Percentiles rank a stretch among this genome's conserved stretches.
Conservation (phyloP, 2,888 invertebrate genomes). For the Busseola fusca region DNA sequence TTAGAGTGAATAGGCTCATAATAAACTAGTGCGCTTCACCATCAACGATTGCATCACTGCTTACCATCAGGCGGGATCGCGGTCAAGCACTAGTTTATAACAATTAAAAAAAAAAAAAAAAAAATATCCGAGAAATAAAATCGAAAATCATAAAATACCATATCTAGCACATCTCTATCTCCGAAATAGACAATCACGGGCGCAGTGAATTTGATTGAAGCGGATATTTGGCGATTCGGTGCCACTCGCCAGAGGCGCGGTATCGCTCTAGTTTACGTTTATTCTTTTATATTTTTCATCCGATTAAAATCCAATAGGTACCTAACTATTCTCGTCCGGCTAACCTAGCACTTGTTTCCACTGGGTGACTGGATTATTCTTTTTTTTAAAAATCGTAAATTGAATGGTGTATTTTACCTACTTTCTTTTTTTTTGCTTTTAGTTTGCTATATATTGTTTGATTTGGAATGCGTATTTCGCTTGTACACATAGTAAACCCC, state of each 20-base stretch:
- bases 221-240: constrained; percentile 63
- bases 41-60: no score
- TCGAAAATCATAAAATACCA: background rate
- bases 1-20: no score
- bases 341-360: constrained; percentile 10
- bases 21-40: no score
- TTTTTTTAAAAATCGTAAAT: no score
- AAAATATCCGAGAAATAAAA: background rate
- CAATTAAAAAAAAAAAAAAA: no score
- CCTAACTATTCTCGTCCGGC: constrained; percentile 25
- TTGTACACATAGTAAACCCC: background rate
- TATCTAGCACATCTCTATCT: constrained; percentile 35
- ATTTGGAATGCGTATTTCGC: background rate
- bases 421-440: no score
- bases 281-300: constrained; percentile 51
- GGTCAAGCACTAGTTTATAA: no score
- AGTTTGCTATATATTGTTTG: no score
- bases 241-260: constrained; percentile 28
- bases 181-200: constrained; percentile 42
- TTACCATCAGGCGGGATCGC: no score
- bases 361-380: background rate
- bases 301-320: constrained; percentile 57
- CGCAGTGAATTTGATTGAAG: constrained; percentile 62
- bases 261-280: constrained; percentile 34
- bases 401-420: no score